A percentile compares a stretch with the other conserved stretches of the same genome.
Conservation (phyloP, 2,888 invertebrate species). For the Drosophila atripex region DNA sequence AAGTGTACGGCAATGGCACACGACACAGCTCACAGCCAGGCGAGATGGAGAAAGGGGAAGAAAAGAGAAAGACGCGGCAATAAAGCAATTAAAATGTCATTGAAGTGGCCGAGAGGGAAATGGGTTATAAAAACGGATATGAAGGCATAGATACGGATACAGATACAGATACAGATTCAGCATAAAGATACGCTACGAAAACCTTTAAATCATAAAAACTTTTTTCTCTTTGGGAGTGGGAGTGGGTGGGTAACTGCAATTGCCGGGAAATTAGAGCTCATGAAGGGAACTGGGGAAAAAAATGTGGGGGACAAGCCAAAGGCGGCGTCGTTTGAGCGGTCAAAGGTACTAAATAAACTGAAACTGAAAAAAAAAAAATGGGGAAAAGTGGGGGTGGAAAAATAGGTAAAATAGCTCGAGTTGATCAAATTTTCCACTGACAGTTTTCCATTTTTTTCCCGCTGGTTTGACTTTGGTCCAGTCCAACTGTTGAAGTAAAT, state of each 20-base stretch:
- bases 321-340: slow-evolving; percentile 35
- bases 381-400: not conserved
- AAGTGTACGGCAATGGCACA: slow-evolving; percentile 67
- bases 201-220: slow-evolving; percentile 38
- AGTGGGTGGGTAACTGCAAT: slow-evolving; percentile 30
- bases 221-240: slow-evolving; percentile 12
- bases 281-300: slow-evolving; percentile 4
- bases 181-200: slow-evolving; percentile 40
- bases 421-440: slow-evolving; percentile 48
- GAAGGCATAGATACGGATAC: slow-evolving; percentile 58
- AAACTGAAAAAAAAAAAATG: not conserved
- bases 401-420: slow-evolving; percentile 2
- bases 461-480: slow-evolving; percentile 33
- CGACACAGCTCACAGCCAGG: slow-evolving; percentile 59
- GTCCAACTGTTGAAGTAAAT: slow-evolving; percentile 49
- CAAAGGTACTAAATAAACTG: slow-evolving; percentile 36
- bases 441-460: slow-evolving; percentile 23
- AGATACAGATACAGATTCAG: slow-evolving; percentile 41
- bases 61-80: slow-evolving; percentile 56
- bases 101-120: slow-evolving; percentile 60
- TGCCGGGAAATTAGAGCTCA: slow-evolving; percentile 33
- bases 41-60: slow-evolving; percentile 25
- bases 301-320: slow-evolving; percentile 6
- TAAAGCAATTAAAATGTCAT: slow-evolving; percentile 81
- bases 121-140: slow-evolving; percentile 76